Evolutionary conservation across 1,140 invertebrate genomes (phyloP).

Genomic region (Drosophila tropicalis): DNA sequence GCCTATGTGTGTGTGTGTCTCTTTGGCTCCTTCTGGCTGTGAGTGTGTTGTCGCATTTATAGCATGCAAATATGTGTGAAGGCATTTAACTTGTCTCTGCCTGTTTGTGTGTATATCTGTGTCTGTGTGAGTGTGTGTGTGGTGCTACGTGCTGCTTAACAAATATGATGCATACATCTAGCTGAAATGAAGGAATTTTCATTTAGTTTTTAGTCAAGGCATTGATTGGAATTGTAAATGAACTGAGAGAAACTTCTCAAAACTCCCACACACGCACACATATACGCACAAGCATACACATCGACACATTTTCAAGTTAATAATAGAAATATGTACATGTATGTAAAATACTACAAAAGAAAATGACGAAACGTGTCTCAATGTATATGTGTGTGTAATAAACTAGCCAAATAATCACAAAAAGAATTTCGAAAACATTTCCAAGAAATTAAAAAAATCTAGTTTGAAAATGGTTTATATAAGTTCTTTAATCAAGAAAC

Average conservation of each 20-base stretch:
- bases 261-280: no score
- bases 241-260: slow-evolving; percentile 1
- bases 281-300: background rate
- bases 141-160: slow-evolving; percentile 44
- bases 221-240: slow-evolving; percentile 29
- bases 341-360: background rate
- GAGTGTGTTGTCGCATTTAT: slow-evolving; percentile 51
- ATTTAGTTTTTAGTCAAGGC: slow-evolving; percentile 25
- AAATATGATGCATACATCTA: slow-evolving; percentile 49
- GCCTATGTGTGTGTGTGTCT: slow-evolving; percentile 27
- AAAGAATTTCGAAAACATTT: background rate
- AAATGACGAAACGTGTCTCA: background rate
- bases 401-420: background rate
- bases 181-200: slow-evolving; percentile 30
- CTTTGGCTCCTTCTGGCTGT: slow-evolving; percentile 18
- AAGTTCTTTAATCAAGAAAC: no score
- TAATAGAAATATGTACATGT: slow-evolving; percentile 1
- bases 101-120: slow-evolving; percentile 23
- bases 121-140: slow-evolving; percentile 26
- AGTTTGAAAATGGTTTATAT: no score
- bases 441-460: no score
- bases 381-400: background rate
- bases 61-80: slow-evolving; percentile 65
- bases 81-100: slow-evolving; percentile 27
- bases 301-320: background rate